A percentile compares a stretch with the other conserved stretches of the same genome.
These are phyloP conservation scores for Stenurella melanura DNA, from an alignment of 2,888 invertebrate genomes.

Conservation along the genomic window DNA sequence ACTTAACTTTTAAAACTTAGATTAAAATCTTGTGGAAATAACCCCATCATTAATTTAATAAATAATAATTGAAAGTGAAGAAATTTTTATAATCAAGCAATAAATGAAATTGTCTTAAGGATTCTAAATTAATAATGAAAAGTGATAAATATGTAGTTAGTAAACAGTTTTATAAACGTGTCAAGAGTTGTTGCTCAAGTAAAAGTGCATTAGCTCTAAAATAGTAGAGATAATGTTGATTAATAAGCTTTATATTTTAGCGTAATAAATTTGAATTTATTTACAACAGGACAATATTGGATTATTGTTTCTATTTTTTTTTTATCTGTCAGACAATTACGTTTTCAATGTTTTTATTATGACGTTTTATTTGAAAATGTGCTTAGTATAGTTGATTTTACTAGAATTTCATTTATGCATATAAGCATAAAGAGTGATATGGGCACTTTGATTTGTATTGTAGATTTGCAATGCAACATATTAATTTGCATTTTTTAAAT, in stretches of 20 bases:
- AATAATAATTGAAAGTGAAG: constrained; percentile 1
- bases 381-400: constrained; percentile 14
- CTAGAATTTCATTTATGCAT: constrained; percentile 34
- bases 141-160: constrained; percentile 37
- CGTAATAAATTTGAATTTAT: constrained; percentile 13
- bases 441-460: constrained; percentile 64
- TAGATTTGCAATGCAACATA: constrained; percentile 45
- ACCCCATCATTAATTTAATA: neutral
- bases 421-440: constrained; percentile 62
- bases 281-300: constrained; percentile 36
- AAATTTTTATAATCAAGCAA: constrained; percentile 15
- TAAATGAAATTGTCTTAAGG: constrained; percentile 21
- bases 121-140: constrained; percentile 37
- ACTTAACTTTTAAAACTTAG: neutral
- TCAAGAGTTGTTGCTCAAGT: constrained; percentile 32
- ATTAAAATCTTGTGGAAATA: neutral
- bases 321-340: constrained; percentile 13
- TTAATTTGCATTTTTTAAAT: constrained; percentile 64
- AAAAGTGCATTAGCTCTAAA: constrained; percentile 25
- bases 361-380: constrained; percentile 20
- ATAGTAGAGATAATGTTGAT: neutral
- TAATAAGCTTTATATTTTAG: constrained; percentile 18
- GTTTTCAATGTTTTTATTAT: constrained; percentile 30
- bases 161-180: constrained; percentile 19
- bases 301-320: constrained; percentile 4